Evolutionary conservation across 2,888 invertebrate genomes (phyloP).

Genomic region (Drosophila antonietae): DNA sequence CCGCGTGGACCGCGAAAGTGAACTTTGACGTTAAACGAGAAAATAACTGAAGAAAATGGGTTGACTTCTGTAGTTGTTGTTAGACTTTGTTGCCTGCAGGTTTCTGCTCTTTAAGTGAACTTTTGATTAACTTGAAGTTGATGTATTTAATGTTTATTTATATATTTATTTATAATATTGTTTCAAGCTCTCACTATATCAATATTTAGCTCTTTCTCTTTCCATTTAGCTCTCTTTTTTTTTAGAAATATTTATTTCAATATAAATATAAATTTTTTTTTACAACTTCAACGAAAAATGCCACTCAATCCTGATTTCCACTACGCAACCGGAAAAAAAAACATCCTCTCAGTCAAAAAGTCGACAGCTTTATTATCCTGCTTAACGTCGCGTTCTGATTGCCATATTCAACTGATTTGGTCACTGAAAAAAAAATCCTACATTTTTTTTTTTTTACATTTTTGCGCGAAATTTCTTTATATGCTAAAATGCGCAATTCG

Average conservation of each 20-base stretch:
- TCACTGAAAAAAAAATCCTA: neutral
- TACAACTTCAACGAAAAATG: neutral
- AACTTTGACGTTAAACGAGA: neutral
- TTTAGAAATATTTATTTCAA: neutral
- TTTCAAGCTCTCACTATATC: neutral
- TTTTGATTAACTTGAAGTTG: neutral
- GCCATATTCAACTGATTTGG: constrained; percentile 44
- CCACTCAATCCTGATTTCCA: neutral
- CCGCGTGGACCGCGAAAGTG: constrained; percentile 42
- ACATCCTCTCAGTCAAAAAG: constrained; percentile 7
- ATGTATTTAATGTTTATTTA: neutral
- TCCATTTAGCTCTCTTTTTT: no score
- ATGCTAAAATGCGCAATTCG: constrained; percentile 9
- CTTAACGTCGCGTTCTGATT: constrained; percentile 60
- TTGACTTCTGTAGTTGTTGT: neutral
- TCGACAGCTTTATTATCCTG: constrained; percentile 51
- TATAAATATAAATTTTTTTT: no score
- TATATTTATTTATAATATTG: neutral
- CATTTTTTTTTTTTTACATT: constrained; percentile 26
- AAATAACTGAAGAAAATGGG: neutral
- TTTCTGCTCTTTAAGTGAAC: neutral
- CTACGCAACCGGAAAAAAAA: neutral
- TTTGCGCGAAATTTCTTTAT: constrained; percentile 39
- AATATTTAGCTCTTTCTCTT: no score
- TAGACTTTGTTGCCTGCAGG: neutral